Evolutionary conservation across 2,113 vertebrate genomes (phyloP).

Genomic region (Clarias magur): DNA sequence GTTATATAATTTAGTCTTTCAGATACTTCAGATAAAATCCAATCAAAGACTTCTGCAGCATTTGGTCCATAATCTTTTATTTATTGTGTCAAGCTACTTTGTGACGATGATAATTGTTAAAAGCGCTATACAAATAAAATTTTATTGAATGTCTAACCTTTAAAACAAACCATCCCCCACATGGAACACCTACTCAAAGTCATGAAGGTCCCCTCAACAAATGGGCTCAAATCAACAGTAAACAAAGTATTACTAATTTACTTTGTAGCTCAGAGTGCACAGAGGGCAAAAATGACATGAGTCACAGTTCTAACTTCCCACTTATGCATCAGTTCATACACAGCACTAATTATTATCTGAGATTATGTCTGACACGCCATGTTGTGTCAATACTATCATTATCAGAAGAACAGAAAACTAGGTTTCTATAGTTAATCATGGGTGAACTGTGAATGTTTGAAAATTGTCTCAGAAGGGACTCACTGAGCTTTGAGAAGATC

Average conservation of each 20-base stretch:
- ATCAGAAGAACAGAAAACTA: not conserved
- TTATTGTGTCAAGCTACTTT: too few species aligned
- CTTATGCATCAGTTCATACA: not conserved
- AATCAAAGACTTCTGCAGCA: not conserved
- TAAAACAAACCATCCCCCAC: not conserved
- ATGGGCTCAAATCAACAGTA: not conserved
- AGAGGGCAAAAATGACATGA: not conserved
- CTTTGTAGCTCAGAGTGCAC: not conserved
- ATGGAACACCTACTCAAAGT: not conserved
- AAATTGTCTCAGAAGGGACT: slow-evolving; percentile 50
- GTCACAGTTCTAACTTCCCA: not conserved
- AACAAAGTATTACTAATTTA: not conserved
- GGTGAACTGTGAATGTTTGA: not conserved
- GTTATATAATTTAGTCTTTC: not conserved
- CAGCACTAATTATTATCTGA: not conserved
- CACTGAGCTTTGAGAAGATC: slow-evolving; percentile 97
- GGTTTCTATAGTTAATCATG: not conserved
- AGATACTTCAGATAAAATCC: not conserved
- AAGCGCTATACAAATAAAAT: too few species aligned
- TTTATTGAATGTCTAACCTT: not conserved
- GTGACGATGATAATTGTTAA: too few species aligned
- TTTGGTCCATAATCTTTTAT: not conserved
- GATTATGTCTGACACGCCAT: not conserved
- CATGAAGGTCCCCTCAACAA: not conserved
- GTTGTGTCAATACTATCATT: not conserved